Base-by-base conservation (phyloP, 2,797 vertebrate genomes). In the Parauchenoglanis punctatus region DNA sequence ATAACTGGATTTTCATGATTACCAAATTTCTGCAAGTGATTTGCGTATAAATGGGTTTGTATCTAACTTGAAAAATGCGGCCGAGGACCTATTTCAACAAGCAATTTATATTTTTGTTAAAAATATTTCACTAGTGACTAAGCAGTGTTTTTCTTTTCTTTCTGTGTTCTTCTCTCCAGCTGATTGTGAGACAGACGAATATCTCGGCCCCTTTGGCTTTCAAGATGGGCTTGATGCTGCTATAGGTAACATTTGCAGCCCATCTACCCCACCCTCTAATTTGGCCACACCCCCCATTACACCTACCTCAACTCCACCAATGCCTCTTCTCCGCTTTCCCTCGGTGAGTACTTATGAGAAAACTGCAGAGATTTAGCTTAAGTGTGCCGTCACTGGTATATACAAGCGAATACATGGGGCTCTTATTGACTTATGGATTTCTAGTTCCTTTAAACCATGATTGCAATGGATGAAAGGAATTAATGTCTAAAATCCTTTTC, bases 141-240 rank as follows among this genome's bases (percentile, higher is more conserved):
- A 46, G 11, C 4, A 75, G 44, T 35, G 2, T n/a, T 1, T 80
- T 73, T 70, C 44, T 73, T 77, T 18, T 63, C n/a, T 81, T 61
- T 81, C 13, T 65, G 23, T 88, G 28, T 75, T 28, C 49, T 20
- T 87, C 82, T 68, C 56, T 68, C 52, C 96, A 99, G 98, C 98
- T 70, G 98, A 99, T 93, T 98, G 98, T 0, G 98, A 99, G 95
- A 99, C 96, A 0, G 98, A 99, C 0, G 97, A 96, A 88, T 97
- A 98, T 94, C 95, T 97, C 90, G 98, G 97, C 94, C 97, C 98
- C 84, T 97, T 97, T 0, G 97, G 98, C 86, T 96, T 97, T 89
- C 95, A 97, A 93, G 98, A 99, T 88, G 92, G 95, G 31, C 93
- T 93, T 0, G 97, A 98, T 85, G 88, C 88, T 81, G 88, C 92